phyloP scores from a whole-genome alignment of 2,797 vertebrate species.

The Champsocephalus gunnari region DNA sequence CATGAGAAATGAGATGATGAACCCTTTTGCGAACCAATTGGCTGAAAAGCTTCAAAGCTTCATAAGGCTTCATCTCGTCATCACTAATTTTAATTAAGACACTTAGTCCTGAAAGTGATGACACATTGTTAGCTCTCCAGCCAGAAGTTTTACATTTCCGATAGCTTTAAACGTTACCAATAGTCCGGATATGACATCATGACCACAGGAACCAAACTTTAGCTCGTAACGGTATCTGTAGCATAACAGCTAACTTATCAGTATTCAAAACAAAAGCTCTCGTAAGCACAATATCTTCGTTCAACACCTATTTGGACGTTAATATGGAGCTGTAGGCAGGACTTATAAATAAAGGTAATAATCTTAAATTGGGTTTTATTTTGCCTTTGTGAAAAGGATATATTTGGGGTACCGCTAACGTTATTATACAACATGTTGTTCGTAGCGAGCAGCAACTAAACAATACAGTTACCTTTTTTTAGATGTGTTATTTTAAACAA shows the following conservation, averaged over 20 bases:
- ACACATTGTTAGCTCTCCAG: background rate
- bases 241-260: constrained; percentile 31
- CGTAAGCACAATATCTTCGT: background rate
- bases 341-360: constrained; percentile 52
- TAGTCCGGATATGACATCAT: constrained; percentile 64
- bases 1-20: no score
- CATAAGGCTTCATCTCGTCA: no score
- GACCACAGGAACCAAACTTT: constrained; percentile 57
- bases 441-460: constrained; percentile 16
- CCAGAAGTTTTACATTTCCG: accelerated
- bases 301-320: background rate
- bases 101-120: no score
- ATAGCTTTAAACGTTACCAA: accelerated
- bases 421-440: constrained; percentile 11
- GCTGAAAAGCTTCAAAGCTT: no score
- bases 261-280: constrained; percentile 28
- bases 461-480: background rate
- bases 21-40: no score
- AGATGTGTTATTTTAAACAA: background rate
- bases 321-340: constrained; percentile 53
- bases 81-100: background rate
- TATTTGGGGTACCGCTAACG: background rate
- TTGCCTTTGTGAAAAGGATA: background rate
- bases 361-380: background rate
- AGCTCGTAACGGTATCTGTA: constrained; percentile 50